A percentile compares a stretch with the other conserved stretches of the same genome.
Evolutionary conservation across 2,797 vertebrate genomes (phyloP).

Genomic region (Syncerus caffer): DNA sequence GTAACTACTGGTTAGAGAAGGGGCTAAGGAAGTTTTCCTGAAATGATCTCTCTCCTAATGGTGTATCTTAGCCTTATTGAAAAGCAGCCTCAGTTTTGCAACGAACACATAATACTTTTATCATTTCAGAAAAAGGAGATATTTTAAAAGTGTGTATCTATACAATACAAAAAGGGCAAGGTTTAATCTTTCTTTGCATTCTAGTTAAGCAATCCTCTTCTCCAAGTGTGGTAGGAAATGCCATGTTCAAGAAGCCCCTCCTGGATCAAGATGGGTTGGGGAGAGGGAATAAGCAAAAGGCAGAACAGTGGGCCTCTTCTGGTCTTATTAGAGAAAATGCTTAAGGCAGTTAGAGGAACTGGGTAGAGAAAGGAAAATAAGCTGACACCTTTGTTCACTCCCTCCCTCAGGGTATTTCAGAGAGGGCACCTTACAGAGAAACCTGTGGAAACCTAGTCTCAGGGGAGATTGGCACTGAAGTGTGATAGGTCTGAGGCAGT

Average conservation of each 20-base stretch:
- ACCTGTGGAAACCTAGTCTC: background rate
- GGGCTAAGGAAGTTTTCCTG: background rate
- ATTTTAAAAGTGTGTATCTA: constrained; percentile 15
- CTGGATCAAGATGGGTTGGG: background rate
- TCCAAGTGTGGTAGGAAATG: background rate
- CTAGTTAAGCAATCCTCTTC: background rate
- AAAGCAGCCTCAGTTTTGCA: constrained; percentile 6
- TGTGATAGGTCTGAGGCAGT: background rate
- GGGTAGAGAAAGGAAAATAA: background rate
- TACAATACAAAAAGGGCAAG: background rate
- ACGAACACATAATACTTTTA: background rate
- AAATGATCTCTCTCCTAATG: background rate
- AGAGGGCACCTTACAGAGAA: background rate
- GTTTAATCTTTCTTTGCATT: background rate
- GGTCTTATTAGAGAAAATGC: background rate
- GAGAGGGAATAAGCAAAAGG: background rate
- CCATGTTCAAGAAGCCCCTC: background rate
- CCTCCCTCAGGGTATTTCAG: background rate
- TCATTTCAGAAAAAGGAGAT: background rate
- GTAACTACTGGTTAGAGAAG: background rate
- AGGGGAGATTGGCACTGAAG: background rate
- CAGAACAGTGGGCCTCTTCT: background rate
- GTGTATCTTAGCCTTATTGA: background rate
- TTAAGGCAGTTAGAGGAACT: background rate
- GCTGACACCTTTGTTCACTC: background rate